Base-by-base conservation (phyloP, 1,140 invertebrate genomes). In the Drosophila hydei region DNA sequence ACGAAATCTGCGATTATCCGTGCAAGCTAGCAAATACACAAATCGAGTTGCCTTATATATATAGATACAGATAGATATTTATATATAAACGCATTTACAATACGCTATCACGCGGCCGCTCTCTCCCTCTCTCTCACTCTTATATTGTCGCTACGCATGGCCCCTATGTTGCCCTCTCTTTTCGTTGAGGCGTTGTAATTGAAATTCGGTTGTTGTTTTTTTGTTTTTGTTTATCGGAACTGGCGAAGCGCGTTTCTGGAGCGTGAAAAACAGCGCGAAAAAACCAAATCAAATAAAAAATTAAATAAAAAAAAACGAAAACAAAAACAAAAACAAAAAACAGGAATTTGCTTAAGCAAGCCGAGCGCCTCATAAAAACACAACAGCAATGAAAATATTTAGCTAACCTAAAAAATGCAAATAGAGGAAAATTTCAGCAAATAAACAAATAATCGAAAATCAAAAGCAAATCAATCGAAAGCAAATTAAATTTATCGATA, bases 1-100 rank as follows among this genome's bases (percentile, higher is more conserved):
- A 88, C 84, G 68, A 87, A 88, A 78, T 75, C 72, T 75, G 71
- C 67, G 78, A 87, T 88, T 75, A 87, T 88, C 81, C 77, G 75
- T 73, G 52, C 54, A n/a, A n/a, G n/a, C n/a, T n/a, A n/a, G n/a
- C n/a, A 50, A 27, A 45, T 16, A 67, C 11, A 51, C 42, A 52
- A 16, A 73, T 54, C 51, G 38, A 74, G 54, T 42, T 16, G 12
- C 19, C 12, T 9, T 25, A 62, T 14, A 21, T 1, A 25, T 1
- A 54, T 23, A 71, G 1, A 43, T n/a, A 56, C 0, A 56, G 18
- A 38, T 16, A 30, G 4, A 25, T 18, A 59, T 51, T 11, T 14
- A 38, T 33, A 55, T 8, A 40, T 18, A 55, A 0, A 21, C 27
- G 38, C 11, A 54, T 6, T 4, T 21, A 45, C 48, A 33, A 27